Percentiles rank a stretch among this genome's conserved stretches.
Evolutionary conservation across 2,797 vertebrate genomes (phyloP).

Genomic region (Dendrocincla fuliginosa): DNA sequence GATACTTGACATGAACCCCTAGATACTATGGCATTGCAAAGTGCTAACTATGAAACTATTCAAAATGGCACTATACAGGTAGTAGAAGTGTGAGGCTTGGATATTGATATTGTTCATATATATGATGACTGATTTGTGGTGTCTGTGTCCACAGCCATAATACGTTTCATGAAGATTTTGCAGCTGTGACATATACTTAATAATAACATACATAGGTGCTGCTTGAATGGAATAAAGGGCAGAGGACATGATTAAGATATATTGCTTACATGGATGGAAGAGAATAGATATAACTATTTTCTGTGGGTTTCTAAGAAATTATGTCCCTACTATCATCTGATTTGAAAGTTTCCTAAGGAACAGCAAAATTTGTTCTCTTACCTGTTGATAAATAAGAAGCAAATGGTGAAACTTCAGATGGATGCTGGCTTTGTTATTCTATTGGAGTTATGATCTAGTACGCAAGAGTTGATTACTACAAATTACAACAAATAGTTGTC

Average conservation of each 20-base stretch:
- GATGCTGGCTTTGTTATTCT: neutral
- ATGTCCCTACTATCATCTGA: neutral
- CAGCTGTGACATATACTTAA: neutral
- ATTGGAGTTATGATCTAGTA: neutral
- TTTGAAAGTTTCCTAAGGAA: neutral
- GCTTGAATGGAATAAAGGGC: neutral
- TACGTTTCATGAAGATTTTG: neutral
- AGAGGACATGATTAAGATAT: neutral
- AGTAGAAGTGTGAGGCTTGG: neutral
- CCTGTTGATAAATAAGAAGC: neutral
- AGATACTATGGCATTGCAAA: neutral
- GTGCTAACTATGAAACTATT: neutral
- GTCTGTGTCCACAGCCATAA: neutral
- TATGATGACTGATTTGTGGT: neutral
- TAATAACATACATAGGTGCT: neutral
- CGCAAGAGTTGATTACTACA: neutral
- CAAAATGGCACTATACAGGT: neutral
- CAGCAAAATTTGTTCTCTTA: neutral
- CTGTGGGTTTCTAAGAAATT: neutral
- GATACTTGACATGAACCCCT: neutral
- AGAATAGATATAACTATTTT: neutral
- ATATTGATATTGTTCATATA: neutral
- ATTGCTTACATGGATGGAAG: neutral
- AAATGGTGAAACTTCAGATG: neutral
- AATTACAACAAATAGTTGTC: neutral